Evolutionary conservation across 2,888 invertebrate genomes (phyloP), one percentile per base, ranked within the genome.

Genomic region (Cerceris ruficornis): DNA sequence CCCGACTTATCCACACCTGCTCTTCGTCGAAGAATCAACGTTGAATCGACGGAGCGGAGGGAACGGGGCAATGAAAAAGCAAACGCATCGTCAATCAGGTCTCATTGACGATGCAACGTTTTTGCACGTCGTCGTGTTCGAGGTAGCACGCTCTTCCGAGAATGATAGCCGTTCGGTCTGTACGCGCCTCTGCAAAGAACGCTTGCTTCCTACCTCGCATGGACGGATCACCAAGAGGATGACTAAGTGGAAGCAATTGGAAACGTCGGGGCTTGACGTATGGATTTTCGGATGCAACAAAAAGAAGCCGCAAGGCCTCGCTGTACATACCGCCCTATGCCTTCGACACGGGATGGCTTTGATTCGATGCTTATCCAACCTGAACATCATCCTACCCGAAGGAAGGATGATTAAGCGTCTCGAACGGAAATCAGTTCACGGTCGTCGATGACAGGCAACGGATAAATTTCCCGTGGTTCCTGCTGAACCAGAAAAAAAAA

Each of bases 81-180:
- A 64, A 28, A 69, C 73, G 83, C 78, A 84, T 84, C 78, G 60
- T 68, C 81, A 75, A 83, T 84, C 75, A 81, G 67, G 54, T 54
- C 78, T 81, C 81, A 85, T 83, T 76, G 85, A 68, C 75, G 77
- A 85, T 84, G 84, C 83, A 77, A 83, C 78, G 83, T 85, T 85
- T 84, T 85, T 85, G 81, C 83, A 79, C 81, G 78, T 77, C 69
- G 57, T 60, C 49, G 67, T 67, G 54, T 79, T 77, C 84, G 75
- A 73, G 74, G 84, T 81, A 83, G 41, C 81, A 65, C 69, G 76
- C 67, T 62, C 75, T 84, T 84, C 83, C 70, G 9, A 64, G 83
- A 85, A 84, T 13, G 59, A 68, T 76, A 43, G 46, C 17, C 54
- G 13, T n/a, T 8, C 60, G 52, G 60, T 43, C 54, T 11, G 67